Evolutionary conservation across 2,113 vertebrate species (phyloP), one percentile per base, ranked within the genome.

Genomic region (Rhinolophus sinicus): DNA sequence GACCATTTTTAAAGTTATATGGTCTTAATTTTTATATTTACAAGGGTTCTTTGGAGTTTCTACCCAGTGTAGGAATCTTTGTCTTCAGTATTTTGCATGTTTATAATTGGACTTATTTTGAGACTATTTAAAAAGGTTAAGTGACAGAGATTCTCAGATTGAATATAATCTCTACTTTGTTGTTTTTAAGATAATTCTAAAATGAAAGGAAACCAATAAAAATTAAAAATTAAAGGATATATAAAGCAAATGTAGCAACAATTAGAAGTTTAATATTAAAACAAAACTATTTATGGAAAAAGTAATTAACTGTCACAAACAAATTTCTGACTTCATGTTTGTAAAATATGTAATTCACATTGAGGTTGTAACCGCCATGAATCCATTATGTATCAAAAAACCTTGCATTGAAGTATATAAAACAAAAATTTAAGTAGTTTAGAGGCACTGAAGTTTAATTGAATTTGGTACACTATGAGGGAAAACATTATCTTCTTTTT

Each of bases 241-340:
- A 69, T 60, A 70, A 58, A 78, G 62, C 24, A 50, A 40, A 70
- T 65, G 22, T 38, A 75, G 15, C n/a, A 82, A 94, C 73, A 75
- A 44, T 65, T 50, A 62, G 9, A 88, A 72, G 81, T 94, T 73
- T 54, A 88, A 88, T 88, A 88, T 81, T 72, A 70, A 86, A 62
- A 26, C n/a, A 78, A 86, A 62, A 26, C n/a, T 58, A 33, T 64
- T 64, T 26, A 40, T 40, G 44, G n/a, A 8, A 73, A 65, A 82
- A 73, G n/a, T 64, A 40, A 64, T 54, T 64, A 89, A 89, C 35
- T 83, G 30, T 35, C 50, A 89, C 16, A 22, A 56, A 44, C 33
- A 56, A 15, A 67, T 76, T 75, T 88, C 64, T 75, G 77, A 56
- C 56, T 65, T 62, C 54, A 30, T 77, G 33, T 76, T 78, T 69